Evolutionary conservation across 2,113 vertebrate species (phyloP).

Genomic region (Rhea pennata): DNA sequence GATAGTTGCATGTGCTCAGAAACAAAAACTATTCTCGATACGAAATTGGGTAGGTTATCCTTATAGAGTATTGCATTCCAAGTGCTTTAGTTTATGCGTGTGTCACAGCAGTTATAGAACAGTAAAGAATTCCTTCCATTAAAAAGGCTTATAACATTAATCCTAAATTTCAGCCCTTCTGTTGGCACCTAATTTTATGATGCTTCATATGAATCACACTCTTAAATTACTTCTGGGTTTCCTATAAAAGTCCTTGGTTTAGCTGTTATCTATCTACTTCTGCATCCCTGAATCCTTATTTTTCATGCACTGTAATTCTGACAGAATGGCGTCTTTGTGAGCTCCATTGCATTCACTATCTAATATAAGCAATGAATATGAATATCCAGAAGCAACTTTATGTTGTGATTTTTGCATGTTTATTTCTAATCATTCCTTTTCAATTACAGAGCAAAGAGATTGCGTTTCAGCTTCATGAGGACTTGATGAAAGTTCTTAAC

Average conservation of each 20-base stretch:
- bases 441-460: constrained; percentile 96
- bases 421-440: constrained; percentile 66
- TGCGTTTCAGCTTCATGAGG: constrained; percentile 96
- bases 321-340: background rate
- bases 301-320: background rate
- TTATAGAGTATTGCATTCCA: background rate
- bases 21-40: constrained; percentile 23
- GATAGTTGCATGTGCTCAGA: constrained; percentile 42
- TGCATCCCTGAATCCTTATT: background rate
- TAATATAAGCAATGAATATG: background rate
- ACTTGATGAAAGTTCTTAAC: constrained; percentile 99
- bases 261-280: background rate
- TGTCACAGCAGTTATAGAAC: background rate
- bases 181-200: background rate
- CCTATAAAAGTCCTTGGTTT: background rate
- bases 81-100: background rate
- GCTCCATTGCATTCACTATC: background rate
- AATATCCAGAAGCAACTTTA: constrained; percentile 17
- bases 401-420: background rate
- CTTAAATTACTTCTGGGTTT: background rate
- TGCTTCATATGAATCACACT: background rate
- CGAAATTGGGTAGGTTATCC: background rate
- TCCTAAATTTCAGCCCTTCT: background rate
- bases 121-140: background rate
- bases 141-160: background rate